A percentile compares a stretch with the other conserved stretches of the same genome.
These are phyloP conservation scores for Eupristina koningsbergeri DNA, from an alignment of 1,140 invertebrate genomes.

Conservation along the genomic window DNA sequence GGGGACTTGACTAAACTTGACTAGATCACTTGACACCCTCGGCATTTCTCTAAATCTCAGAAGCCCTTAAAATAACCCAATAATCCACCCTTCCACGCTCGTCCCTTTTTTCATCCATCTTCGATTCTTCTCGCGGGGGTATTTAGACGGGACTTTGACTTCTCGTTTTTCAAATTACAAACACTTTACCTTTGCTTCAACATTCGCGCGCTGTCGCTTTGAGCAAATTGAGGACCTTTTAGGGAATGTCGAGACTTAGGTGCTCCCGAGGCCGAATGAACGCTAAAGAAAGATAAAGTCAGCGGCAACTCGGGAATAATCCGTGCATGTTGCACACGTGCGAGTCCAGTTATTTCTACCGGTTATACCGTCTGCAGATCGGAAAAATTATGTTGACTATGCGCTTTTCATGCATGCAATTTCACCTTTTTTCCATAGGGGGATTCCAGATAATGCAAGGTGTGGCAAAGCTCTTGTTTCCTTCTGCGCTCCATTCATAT, in stretches of 20 bases:
- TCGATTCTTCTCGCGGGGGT: background rate
- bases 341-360: background rate
- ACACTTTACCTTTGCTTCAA: background rate
- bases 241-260: background rate
- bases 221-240: too few relatives aligned
- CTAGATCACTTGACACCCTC: too few relatives aligned
- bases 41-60: too few relatives aligned
- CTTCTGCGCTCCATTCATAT: background rate
- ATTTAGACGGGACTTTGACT: background rate
- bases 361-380: background rate
- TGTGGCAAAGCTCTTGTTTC: constrained; percentile 12
- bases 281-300: background rate
- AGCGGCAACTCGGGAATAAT: background rate
- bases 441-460: background rate
- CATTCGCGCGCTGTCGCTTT: background rate
- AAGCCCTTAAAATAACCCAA: too few relatives aligned
- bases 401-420: background rate
- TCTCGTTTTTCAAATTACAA: background rate
- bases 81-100: too few relatives aligned
- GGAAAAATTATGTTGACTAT: constrained; percentile 4
- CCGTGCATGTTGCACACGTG: background rate
- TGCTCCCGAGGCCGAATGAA: constrained; percentile 3
- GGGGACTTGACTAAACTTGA: too few relatives aligned
- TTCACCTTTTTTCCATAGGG: background rate
- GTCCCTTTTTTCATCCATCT: constrained; percentile 34